Base-by-base conservation (phyloP, 1,140 invertebrate genomes). In the Philopotamus ludificatus region DNA sequence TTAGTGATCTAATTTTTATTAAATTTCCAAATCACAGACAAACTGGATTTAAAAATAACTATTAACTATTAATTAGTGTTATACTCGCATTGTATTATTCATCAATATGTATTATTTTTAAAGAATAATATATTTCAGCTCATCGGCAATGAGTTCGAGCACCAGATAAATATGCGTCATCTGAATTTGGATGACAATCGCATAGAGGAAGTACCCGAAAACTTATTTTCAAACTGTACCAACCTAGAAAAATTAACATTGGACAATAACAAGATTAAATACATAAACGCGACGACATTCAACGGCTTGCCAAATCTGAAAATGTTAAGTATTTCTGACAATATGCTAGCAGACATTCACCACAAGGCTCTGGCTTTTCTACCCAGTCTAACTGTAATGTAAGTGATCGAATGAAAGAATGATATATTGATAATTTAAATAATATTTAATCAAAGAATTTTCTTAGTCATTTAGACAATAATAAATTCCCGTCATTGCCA, bases 381-480 rank as follows among this genome's bases (percentile, higher is more conserved):
- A 54, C 78, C 76, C 59, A 79, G 79, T 72, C 63, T 81, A 7
- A 79, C 75, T 15, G 80, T 76, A 10, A 68, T 81, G 79, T 80
- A 74, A 77, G 79, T 79, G 26, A 51, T n/a, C 23, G 22, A 34
- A 7, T 34, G 28, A 34, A 34, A 55, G 20, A 16, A 55, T 16
- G 18, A 2, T 16, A 8, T n/a, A 10, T 7, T 28, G 2, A 22
- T 7, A 16, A 54, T 25, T 58, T 42, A 15, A 58, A 39, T 15
- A 28, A 55, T 28, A 20, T 28, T 55, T 26, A 20, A 51, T 23
- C 22, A 39, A 39, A 47, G 21, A 61, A 49, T 61, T 12, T 68
- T 81, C 82, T 58, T 73, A 92, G 91, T 44, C 89, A 92, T 72
- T 77, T 94, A 59, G 90, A 93, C 72, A 87, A 86, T 63, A 94